Base-by-base conservation (phyloP, 64 coral and sea anemone genomes). In the Catalaphyllia jardinei region DNA sequence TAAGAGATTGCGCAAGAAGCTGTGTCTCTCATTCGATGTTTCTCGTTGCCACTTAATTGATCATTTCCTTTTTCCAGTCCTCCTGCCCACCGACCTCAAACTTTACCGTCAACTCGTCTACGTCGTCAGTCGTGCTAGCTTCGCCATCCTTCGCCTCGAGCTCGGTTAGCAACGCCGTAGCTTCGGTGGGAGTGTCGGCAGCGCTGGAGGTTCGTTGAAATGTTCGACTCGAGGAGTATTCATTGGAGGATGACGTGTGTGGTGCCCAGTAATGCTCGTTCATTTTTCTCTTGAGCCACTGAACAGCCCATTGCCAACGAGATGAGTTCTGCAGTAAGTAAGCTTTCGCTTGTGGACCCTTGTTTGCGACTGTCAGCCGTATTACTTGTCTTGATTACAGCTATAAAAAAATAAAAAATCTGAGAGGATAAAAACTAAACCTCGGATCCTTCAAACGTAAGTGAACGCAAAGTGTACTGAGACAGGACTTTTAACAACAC, bases 241-340 rank as follows among this genome's bases (percentile, higher is more conserved):
- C 94, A 84, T 96, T 96, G 24, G 94, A 96, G 10, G 91, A 82
- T 18, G 91, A 89, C 18, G 94, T 92, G 17, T 96, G 94, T 60
- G 94, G 94, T 25, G 94, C 82, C 94, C 94, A 96, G 54, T 93
- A 93, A 84, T 96, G 91, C 60, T 96, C 94, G 24, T 84, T 96
- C 94, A 96, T 96, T 88, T 96, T 96, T 60, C 81, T 93, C 67
- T 96, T 96, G 1, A 96, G 88, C 94, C 94, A 96, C 8, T 96
- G 92, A 11, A 96, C 94, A 31, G 94, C 94, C 94, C 94, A 96
- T 27, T 96, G 94, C 94, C 94, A 96, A 19, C 94, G 94, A 28
- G 94, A 92, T 27, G 94, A 93, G 77, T 96, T 96, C 72, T 96
- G 94, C 75, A 96, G 91, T 24, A 96, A 78, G 61, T 90, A 96